These are phyloP conservation scores for Euphysa ruthae DNA, from an alignment of 30 jellyfish, hydroid and myxozoan genomes.

Conservation along the genomic window DNA sequence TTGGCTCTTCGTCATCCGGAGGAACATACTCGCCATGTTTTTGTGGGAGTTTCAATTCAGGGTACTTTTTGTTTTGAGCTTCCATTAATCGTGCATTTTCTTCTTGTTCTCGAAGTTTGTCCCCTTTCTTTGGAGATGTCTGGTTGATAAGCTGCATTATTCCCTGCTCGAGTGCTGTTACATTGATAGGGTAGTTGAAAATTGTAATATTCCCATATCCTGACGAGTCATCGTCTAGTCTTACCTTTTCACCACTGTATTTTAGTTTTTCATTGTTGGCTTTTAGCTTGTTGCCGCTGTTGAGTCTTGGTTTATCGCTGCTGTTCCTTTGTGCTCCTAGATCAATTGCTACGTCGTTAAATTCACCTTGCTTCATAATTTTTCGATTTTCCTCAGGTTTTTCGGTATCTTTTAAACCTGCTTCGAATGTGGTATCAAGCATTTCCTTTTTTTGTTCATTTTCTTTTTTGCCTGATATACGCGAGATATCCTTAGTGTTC, in stretches of 20 bases:
- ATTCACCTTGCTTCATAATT: not conserved
- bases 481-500: too few species aligned
- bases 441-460: not conserved
- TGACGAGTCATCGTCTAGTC: not conserved
- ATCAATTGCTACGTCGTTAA: not conserved
- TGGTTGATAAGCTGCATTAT: constrained; percentile 16
- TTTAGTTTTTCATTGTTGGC: constrained; percentile 12
- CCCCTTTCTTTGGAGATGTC: constrained; percentile 3
- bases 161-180: constrained; percentile 29
- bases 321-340: constrained; percentile 19
- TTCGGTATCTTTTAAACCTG: constrained; percentile 16
- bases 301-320: not conserved
- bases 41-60: constrained; percentile 21
- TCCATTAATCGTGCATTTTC: not conserved
- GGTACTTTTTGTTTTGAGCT: constrained; percentile 13
- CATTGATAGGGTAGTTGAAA: constrained; percentile 21
- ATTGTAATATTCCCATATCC: constrained; percentile 10
- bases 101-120: not conserved
- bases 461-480: not conserved
- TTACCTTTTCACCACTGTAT: not conserved
- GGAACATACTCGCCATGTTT: constrained; percentile 30
- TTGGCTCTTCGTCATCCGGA: constrained; percentile 15
- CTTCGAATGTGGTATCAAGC: constrained; percentile 26
- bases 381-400: not conserved
- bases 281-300: not conserved